Base-by-base conservation (phyloP, 2,797 vertebrate species). In the Leptoclinus maculatus region DNA sequence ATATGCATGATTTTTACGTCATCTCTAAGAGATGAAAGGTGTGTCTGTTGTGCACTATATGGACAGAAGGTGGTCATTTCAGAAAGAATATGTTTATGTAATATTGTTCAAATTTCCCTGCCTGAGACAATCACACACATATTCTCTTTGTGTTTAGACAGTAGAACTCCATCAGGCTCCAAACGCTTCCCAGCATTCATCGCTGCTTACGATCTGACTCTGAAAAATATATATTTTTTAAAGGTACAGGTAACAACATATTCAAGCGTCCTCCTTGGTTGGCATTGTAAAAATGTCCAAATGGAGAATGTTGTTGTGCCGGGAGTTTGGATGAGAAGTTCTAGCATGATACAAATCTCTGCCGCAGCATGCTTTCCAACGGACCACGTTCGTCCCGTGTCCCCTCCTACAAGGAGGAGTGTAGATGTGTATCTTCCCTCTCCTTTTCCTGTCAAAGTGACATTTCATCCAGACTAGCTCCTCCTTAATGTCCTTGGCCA, bases 261-360 rank as follows among this genome's bases (percentile, higher is more conserved):
- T 23, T 45, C 9, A 62, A 71, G 39, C 4, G 19, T 72, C 77
- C 70, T 85, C 80, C 74, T 79, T 63, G 38, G 59, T 25, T 56
- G 64, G 76, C 83, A 80, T 78, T 78, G 32, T 57, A 41, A 58
- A 58, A 89, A 89, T 59, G 75, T 87, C 68, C 69, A 64, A 14
- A 79, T 87, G 64, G 76, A 88, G 77, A 85, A 87, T 34, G 41
- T 56, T 27, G 58, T 76, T 64, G 49, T 39, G 60, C 38, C 1
- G 0, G 62, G 34, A 71, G 32, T 62, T 83, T 70, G 47, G 59
- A 84, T 76, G 57, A 57, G 58, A 62, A 43, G 56, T 81, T 76
- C 29, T n/a, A 69, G 74, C 63, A 56, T 72, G 66, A 80, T 68
- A 21, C 62, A 56, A 59, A 69, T 73, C 53, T 71, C 23, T 49